Evolutionary conservation across 2,888 invertebrate genomes (phyloP).

Genomic region (Drosophila incognita): DNA sequence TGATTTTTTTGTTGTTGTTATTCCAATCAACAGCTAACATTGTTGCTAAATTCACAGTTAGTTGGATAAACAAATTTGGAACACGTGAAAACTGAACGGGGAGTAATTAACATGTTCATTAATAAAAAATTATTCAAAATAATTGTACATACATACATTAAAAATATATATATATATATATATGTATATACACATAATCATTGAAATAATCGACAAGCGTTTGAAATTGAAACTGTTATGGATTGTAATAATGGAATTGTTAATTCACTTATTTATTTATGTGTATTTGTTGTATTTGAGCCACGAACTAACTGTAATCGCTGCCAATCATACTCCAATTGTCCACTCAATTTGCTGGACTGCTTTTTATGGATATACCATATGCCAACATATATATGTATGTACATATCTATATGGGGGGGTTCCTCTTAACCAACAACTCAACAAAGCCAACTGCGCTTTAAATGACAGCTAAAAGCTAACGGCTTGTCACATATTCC

Average conservation of each 20-base stretch:
- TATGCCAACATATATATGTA: neutral
- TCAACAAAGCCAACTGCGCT: slow-evolving; percentile 41
- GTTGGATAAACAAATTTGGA: neutral
- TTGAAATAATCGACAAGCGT: slow-evolving; percentile 63
- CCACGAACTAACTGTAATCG: slow-evolving; percentile 34
- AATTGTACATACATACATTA: neutral
- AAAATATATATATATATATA: neutral
- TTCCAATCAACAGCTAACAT: neutral
- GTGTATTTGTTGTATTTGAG: slow-evolving; percentile 1
- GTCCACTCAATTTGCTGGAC: slow-evolving; percentile 61
- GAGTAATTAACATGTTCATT: neutral
- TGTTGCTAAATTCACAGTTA: neutral
- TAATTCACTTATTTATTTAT: slow-evolving; percentile 40
- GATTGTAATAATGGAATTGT: slow-evolving; percentile 25
- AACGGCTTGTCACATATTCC: slow-evolving; percentile 66
- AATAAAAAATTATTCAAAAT: slow-evolving; percentile 4
- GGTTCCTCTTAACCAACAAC: slow-evolving; percentile 8
- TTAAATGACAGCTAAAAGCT: slow-evolving; percentile 63
- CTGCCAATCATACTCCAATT: slow-evolving; percentile 58
- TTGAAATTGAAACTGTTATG: slow-evolving; percentile 61
- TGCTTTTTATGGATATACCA: slow-evolving; percentile 19
- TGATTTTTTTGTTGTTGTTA: neutral
- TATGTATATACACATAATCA: slow-evolving; percentile 16
- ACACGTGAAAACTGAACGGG: neutral
- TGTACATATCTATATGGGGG: neutral